Percentiles rank a stretch among this genome's conserved stretches.
phyloP scores from a whole-genome alignment of 2,113 vertebrate genomes.

The Bufo bufo region DNA sequence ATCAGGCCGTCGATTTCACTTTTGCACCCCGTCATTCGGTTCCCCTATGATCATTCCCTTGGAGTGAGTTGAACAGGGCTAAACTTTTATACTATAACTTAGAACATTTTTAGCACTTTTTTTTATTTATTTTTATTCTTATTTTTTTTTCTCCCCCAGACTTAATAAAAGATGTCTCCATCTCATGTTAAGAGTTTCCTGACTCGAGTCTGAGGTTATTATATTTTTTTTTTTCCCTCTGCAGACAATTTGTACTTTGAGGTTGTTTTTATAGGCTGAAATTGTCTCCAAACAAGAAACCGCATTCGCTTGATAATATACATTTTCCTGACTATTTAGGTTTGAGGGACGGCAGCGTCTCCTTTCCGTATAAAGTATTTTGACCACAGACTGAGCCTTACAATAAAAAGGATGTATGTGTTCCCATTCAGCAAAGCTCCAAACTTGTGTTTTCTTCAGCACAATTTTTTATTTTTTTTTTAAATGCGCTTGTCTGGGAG shows the following conservation, averaged over 20 bases:
- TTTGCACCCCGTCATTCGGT: too few relatives aligned
- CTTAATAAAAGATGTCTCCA: constrained; percentile 38
- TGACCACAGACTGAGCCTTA: constrained; percentile 19
- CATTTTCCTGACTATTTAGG: constrained; percentile 46
- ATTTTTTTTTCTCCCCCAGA: not conserved
- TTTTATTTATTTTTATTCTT: too few relatives aligned
- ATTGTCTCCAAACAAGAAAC: constrained; percentile 31
- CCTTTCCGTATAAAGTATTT: constrained; percentile 19
- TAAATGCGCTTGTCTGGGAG: not conserved
- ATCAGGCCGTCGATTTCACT: too few relatives aligned
- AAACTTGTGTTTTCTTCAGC: not conserved
- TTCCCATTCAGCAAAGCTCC: not conserved
- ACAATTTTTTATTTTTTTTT: not conserved
- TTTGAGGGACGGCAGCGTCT: constrained; percentile 32
- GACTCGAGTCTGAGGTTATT: constrained; percentile 9
- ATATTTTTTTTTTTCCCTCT: not conserved
- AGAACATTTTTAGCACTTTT: not conserved
- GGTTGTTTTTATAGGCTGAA: constrained; percentile 29
- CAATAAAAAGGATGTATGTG: not conserved
- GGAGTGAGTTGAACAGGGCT: not conserved
- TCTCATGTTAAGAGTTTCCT: constrained; percentile 51
- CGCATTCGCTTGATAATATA: constrained; percentile 34
- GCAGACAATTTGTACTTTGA: constrained; percentile 43
- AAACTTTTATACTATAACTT: not conserved
- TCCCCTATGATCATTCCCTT: not conserved